phyloP scores from a whole-genome alignment of 2,113 vertebrate species.

The Protobothrops mucrosquamatus region DNA sequence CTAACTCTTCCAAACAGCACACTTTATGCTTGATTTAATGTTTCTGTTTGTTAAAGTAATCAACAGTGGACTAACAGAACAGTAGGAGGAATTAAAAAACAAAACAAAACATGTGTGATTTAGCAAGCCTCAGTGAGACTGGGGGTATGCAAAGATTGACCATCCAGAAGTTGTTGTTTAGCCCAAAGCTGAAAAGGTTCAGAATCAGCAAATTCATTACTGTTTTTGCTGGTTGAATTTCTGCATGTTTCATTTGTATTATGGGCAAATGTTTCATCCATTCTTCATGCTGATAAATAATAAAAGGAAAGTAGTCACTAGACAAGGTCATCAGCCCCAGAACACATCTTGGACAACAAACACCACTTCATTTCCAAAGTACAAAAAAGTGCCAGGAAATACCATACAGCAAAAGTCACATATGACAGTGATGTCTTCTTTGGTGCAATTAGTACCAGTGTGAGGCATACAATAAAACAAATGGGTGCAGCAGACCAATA shows the following conservation, averaged over 20 bases:
- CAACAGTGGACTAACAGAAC: slow-evolving; percentile 39
- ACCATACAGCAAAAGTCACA: slow-evolving; percentile 53
- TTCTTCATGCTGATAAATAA: slow-evolving; percentile 41
- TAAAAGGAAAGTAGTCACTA: slow-evolving; percentile 40
- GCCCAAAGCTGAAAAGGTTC: slow-evolving; percentile 45
- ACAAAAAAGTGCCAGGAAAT: slow-evolving; percentile 34
- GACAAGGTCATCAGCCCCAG: slow-evolving; percentile 42
- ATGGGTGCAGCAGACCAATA: slow-evolving; percentile 13
- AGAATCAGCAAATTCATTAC: slow-evolving; percentile 39
- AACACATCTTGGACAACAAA: slow-evolving; percentile 43
- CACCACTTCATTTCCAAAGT: slow-evolving; percentile 40
- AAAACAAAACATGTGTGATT: slow-evolving; percentile 21
- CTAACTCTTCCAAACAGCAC: not conserved
- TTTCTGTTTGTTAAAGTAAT: slow-evolving; percentile 51
- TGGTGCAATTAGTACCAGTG: slow-evolving; percentile 18
- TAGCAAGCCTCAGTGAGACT: slow-evolving; percentile 24
- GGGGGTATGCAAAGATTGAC: slow-evolving; percentile 29
- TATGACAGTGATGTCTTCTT: slow-evolving; percentile 32
- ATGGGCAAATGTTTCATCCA: slow-evolving; percentile 20
- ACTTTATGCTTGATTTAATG: slow-evolving; percentile 32
- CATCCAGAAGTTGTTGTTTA: slow-evolving; percentile 47
- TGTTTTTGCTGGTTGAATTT: slow-evolving; percentile 41
- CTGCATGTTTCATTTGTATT: slow-evolving; percentile 24
- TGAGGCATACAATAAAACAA: slow-evolving; percentile 22
- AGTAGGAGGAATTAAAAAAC: slow-evolving; percentile 44